Conservation (phyloP, 2,797 vertebrate genomes). For the Chelon labrosus region DNA sequence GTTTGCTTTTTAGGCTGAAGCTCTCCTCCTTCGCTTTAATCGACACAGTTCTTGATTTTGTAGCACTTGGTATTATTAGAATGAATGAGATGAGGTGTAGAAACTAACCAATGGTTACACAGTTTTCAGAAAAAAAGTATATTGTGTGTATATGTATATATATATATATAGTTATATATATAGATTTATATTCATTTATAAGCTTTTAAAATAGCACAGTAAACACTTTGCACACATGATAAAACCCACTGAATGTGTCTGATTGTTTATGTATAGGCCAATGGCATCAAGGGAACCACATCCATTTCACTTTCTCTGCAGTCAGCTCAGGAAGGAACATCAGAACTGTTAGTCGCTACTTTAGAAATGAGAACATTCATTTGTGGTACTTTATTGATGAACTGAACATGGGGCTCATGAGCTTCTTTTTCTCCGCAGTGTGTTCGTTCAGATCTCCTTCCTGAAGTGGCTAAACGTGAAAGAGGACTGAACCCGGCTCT, state of each 20-base stretch:
- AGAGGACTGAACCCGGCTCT: conserved; percentile 60
- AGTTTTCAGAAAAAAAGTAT: conserved; percentile 92
- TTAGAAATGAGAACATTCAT: conserved; percentile 71
- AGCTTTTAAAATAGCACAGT: conserved; percentile 99
- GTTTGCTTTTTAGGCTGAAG: conserved; percentile 53
- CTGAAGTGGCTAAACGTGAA: conserved; percentile 73
- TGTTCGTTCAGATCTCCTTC: conserved; percentile 61
- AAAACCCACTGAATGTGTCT: conserved; percentile 99
- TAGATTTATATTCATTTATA: conserved; percentile 91
- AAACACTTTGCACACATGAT: conserved; percentile 99
- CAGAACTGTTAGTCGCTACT: conserved; percentile 40
- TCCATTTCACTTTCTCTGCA: conserved; percentile 89
- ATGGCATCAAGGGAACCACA: conserved; percentile 84
- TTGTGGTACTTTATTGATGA: conserved; percentile 55
- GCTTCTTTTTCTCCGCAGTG: conserved; percentile 10
- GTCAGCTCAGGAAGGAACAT: conserved; percentile 75
- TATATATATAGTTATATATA: conserved; percentile 90
- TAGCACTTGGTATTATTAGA: conserved; percentile 81
- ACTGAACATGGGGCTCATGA: conserved; percentile 37
- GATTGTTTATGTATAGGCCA: conserved; percentile 92
- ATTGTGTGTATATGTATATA: conserved; percentile 88
- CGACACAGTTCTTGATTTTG: conserved; percentile 71
- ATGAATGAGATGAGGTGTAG: conserved; percentile 82
- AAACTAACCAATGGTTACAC: conserved; percentile 91
- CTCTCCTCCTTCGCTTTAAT: conserved; percentile 52